Evolutionary conservation across 2,797 vertebrate species (phyloP).

Genomic region (Monodelphis domestica): DNA sequence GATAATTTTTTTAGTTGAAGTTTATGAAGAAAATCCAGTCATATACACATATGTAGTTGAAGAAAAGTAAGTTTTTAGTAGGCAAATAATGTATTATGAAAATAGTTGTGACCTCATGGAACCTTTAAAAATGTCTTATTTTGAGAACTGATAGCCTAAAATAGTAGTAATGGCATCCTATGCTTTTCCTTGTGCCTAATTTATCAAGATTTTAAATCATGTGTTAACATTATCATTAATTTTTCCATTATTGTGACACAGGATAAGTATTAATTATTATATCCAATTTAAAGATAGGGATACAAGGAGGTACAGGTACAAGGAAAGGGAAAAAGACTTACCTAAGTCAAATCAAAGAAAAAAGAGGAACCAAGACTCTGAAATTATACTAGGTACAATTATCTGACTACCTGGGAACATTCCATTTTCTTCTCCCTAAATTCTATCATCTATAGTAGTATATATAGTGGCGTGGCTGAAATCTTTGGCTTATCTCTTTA

Average conservation of each 20-base stretch:
- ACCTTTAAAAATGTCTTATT: too few relatives aligned
- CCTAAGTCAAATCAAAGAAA: constrained; percentile 22
- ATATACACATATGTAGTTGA: too few relatives aligned
- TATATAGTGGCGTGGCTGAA: too few relatives aligned
- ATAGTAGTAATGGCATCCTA: background rate
- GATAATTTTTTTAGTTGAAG: too few relatives aligned
- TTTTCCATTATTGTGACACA: constrained; percentile 24
- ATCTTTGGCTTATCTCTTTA: background rate
- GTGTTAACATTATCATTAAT: constrained; percentile 24
- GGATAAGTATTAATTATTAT: constrained; percentile 25
- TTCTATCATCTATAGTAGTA: background rate
- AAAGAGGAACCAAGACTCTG: constrained; percentile 12
- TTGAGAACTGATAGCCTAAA: too few relatives aligned
- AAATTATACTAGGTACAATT: constrained; percentile 27
- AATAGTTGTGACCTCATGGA: too few relatives aligned
- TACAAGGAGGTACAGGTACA: too few relatives aligned
- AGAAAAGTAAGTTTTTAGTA: too few relatives aligned
- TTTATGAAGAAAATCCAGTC: too few relatives aligned
- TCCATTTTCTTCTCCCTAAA: background rate
- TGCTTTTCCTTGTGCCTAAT: constrained; percentile 37
- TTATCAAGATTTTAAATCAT: constrained; percentile 23
- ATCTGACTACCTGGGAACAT: constrained; percentile 20
- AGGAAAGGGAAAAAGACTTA: background rate
- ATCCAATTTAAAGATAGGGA: constrained; percentile 8
- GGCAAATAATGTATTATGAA: too few relatives aligned